Percentiles rank a stretch among this genome's conserved stretches.
These are phyloP conservation scores for Pseudonaja textilis DNA, from an alignment of 2,113 vertebrate species.

Conservation along the genomic window DNA sequence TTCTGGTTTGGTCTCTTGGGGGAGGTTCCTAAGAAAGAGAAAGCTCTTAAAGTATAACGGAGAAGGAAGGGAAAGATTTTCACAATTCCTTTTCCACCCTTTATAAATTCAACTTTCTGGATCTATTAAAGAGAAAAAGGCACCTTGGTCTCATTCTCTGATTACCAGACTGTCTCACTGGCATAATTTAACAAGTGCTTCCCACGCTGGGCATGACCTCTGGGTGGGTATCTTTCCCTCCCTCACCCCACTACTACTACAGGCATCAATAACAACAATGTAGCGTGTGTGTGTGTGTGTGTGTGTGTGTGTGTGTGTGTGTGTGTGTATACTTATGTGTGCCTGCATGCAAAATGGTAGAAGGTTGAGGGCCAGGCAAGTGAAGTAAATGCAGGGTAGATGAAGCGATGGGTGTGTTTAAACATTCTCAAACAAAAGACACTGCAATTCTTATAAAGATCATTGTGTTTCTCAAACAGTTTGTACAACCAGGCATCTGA, in stretches of 20 bases:
- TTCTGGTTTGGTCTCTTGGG: slow-evolving; percentile 51
- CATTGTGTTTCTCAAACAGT: slow-evolving; percentile 9
- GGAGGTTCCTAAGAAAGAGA: slow-evolving; percentile 54
- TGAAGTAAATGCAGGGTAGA: background rate
- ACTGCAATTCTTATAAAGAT: slow-evolving; percentile 4
- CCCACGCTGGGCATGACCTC: background rate
- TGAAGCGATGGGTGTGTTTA: background rate
- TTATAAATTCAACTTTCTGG: slow-evolving; percentile 11
- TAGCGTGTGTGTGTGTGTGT: too few relatives aligned
- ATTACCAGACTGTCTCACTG: background rate
- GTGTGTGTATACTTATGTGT: too few relatives aligned
- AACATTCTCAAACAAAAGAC: slow-evolving; percentile 25
- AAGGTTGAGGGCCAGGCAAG: background rate
- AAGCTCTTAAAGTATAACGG: slow-evolving; percentile 59
- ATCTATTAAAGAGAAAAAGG: background rate
- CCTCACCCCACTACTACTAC: background rate
- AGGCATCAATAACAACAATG: background rate
- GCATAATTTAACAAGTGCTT: slow-evolving; percentile 6
- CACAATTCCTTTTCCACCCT: slow-evolving; percentile 12
- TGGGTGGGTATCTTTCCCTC: background rate
- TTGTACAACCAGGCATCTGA: slow-evolving; percentile 7
- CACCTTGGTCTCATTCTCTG: background rate
- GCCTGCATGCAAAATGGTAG: background rate
- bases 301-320: too few relatives aligned
- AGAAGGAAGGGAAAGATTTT: slow-evolving; percentile 45